phyloP scores from a whole-genome alignment of 2,888 invertebrate genomes.

The Orthosia cruda region DNA sequence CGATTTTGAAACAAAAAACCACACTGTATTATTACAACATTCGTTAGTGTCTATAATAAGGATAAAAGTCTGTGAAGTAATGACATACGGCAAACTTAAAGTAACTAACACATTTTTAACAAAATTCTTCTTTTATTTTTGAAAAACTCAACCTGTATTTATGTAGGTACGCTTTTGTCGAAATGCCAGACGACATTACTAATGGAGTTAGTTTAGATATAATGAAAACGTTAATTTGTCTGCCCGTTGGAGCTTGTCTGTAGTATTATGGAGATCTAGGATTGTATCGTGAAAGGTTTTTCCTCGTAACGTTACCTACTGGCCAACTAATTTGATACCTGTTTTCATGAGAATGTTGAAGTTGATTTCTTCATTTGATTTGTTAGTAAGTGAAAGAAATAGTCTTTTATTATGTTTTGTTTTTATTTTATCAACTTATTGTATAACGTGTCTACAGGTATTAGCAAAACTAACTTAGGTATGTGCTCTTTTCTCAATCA shows the following conservation, averaged over 20 bases:
- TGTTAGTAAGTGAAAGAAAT: background rate
- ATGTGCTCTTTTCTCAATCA: background rate
- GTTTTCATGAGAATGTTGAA: background rate
- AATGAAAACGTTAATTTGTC: slow-evolving; percentile 51
- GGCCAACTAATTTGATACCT: background rate
- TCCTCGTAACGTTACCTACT: slow-evolving; percentile 8
- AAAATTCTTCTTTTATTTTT: too few relatives aligned
- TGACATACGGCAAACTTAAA: too few relatives aligned
- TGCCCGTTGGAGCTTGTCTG: slow-evolving; percentile 6
- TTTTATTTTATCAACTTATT: background rate
- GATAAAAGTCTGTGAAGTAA: too few relatives aligned
- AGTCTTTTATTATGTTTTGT: too few relatives aligned
- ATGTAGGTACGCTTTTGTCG: slow-evolving; percentile 26
- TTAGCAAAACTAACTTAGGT: background rate
- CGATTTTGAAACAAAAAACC: too few relatives aligned
- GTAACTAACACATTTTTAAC: too few relatives aligned
- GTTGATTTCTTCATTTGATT: slow-evolving; percentile 5
- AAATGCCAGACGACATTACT: slow-evolving; percentile 31
- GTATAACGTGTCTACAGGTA: background rate
- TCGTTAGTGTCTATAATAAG: too few relatives aligned
- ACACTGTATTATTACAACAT: too few relatives aligned
- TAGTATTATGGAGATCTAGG: slow-evolving; percentile 24
- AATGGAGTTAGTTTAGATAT: slow-evolving; percentile 42
- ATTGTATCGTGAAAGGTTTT: slow-evolving; percentile 23
- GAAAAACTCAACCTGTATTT: too few relatives aligned